Evolutionary conservation across 2,113 vertebrate genomes (phyloP), one percentile per base, ranked within the genome.

Genomic region (Entelurus aequoreus): DNA sequence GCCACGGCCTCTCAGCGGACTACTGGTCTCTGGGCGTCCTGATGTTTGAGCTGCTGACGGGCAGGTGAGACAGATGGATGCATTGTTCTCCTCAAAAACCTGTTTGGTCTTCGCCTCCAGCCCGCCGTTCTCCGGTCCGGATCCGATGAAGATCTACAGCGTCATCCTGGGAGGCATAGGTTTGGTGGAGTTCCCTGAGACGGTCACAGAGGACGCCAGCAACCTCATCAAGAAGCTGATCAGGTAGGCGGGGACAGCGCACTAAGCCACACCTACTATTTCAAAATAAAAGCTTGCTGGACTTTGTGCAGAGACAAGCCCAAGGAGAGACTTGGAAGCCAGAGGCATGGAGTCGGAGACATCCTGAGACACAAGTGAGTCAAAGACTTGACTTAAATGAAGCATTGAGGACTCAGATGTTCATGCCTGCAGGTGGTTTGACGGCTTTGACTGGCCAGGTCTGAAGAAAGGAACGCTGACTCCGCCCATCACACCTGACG

Each of bases 101-200:
- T 12, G 8, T 67, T 42, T 8, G 5, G 1, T 55, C 28, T 66
- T 11, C 59, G 15, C 69, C 36, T 69, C 10, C 4, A 99, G 97
- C 81, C 97, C 97, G 40, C 97, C 97, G 6, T 98, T 99, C 89
- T 96, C 95, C 90, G 95, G 95, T 79, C 94, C 95, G 67, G 96
- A 99, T 81, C 95, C 96, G 15, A 97, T 97, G 95, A 98, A 98
- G 77, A 99, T 95, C 3, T 99, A 99, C 62, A 98, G 97, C 78
- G 91, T 98, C 73, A 98, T 98, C 71, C 74, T 99, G 82, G 92
- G 94, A 83, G 97, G 97, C 68, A 97, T 99, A 68, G 96, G 98
- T 85, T 95, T 98, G 95, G 95, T 99, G 66, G 95, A 98, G 90
- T 99, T 99, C 91, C 96, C 97, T 89, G 96, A 97, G 92, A 97